Evolutionary conservation across 2,888 invertebrate species (phyloP).

Genomic region (Pyrrhosoma nymphula): DNA sequence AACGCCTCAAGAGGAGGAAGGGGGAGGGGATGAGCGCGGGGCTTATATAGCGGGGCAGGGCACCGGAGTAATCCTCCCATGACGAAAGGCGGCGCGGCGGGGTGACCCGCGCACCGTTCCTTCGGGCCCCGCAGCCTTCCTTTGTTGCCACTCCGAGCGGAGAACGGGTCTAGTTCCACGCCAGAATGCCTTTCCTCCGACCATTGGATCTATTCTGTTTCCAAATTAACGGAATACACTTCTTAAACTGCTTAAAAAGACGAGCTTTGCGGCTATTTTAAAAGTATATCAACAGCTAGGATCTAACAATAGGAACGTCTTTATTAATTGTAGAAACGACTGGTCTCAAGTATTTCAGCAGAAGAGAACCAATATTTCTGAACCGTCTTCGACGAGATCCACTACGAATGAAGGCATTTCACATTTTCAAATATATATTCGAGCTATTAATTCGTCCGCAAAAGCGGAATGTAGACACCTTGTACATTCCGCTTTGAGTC

Average conservation of each 20-base stretch:
- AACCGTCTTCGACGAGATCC: no score
- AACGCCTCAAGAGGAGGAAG: neutral
- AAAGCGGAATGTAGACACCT: no score
- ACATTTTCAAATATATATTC: no score
- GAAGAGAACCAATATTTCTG: no score
- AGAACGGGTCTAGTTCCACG: neutral
- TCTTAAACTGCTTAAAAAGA: neutral
- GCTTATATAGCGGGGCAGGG: neutral
- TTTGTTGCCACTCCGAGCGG: neutral
- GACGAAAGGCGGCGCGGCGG: neutral
- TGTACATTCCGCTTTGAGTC: no score
- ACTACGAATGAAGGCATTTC: no score
- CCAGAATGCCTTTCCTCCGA: neutral
- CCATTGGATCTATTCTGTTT: neutral
- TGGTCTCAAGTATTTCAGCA: no score
- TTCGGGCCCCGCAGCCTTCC: neutral
- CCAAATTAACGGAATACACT: neutral
- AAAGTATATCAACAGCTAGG: neutral
- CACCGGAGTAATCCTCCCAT: conserved; percentile 4
- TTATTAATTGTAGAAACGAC: no score
- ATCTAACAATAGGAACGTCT: no score
- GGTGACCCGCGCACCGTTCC: neutral
- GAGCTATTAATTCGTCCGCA: no score
- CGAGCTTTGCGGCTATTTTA: neutral
- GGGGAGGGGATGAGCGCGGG: neutral